Evolutionary conservation across 2,888 invertebrate genomes (phyloP).

Genomic region (Noctua janthina): DNA sequence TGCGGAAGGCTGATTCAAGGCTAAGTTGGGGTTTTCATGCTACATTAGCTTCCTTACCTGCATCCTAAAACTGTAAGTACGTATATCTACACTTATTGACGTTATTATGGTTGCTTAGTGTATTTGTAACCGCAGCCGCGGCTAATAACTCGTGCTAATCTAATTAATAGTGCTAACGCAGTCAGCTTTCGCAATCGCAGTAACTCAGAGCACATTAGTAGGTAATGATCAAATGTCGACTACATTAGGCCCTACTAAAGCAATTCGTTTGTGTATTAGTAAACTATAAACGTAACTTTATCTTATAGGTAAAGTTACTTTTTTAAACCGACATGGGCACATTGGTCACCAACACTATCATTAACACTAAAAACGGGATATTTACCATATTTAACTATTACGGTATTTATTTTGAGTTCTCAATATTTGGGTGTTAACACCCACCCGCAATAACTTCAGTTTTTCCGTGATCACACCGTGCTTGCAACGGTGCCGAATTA

Average conservation of each 20-base stretch:
- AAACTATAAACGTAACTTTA: too few species aligned
- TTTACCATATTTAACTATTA: not conserved
- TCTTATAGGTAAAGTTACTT: not conserved
- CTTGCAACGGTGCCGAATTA: not conserved
- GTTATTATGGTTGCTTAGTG: not conserved
- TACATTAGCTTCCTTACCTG: not conserved
- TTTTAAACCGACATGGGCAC: not conserved
- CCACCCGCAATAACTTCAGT: not conserved
- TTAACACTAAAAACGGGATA: not conserved
- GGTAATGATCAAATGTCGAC: not conserved
- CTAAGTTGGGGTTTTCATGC: not conserved
- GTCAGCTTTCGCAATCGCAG: constrained; percentile 8
- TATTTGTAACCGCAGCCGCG: constrained; percentile 1
- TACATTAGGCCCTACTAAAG: not conserved
- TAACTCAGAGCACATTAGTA: constrained; percentile 29
- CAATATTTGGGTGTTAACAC: not conserved
- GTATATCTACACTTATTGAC: not conserved
- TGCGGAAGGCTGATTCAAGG: not conserved
- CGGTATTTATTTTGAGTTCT: not conserved
- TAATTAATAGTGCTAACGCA: constrained; percentile 33
- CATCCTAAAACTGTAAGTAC: not conserved
- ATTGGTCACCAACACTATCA: not conserved
- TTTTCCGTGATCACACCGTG: not conserved
- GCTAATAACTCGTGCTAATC: constrained; percentile 45
- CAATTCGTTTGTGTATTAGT: not conserved